A percentile compares a stretch with the other conserved stretches of the same genome.
Conservation (phyloP, 2,888 invertebrate genomes). For the Zygothrica quintamaculata region DNA sequence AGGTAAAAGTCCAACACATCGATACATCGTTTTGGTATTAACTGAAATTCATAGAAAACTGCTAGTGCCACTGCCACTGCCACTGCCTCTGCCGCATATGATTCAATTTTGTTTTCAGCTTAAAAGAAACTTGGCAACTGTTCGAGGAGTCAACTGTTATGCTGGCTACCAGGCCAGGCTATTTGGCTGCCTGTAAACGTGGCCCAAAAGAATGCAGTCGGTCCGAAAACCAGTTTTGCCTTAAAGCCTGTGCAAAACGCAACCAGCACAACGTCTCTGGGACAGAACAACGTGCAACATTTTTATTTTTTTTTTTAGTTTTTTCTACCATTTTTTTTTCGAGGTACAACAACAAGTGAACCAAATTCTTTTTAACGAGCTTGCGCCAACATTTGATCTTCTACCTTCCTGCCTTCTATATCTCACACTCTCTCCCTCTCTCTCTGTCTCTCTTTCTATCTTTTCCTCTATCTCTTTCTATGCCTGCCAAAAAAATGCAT, state of each 20-base stretch:
- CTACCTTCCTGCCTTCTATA: too few relatives aligned
- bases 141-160: slow-evolving; percentile 56
- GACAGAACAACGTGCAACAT: slow-evolving; percentile 54
- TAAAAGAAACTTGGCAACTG: slow-evolving; percentile 62
- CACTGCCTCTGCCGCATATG: slow-evolving; percentile 62
- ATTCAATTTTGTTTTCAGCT: slow-evolving; percentile 72
- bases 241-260: slow-evolving; percentile 68
- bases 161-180: slow-evolving; percentile 21
- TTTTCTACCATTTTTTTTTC: slow-evolving; percentile 10
- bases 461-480: too few relatives aligned
- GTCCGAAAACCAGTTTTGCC: slow-evolving; percentile 74
- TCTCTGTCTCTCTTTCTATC: too few relatives aligned
- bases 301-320: slow-evolving; percentile 13
- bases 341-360: slow-evolving; percentile 70
- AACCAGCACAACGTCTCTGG: slow-evolving; percentile 51
- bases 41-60: slow-evolving; percentile 48
- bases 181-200: slow-evolving; percentile 66
- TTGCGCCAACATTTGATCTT: slow-evolving; percentile 78
- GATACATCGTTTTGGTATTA: slow-evolving; percentile 18
- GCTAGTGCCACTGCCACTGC: background rate
- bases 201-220: slow-evolving; percentile 75
- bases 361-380: slow-evolving; percentile 81
- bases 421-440: slow-evolving; percentile 5
- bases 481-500: slow-evolving; percentile 15
- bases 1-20: slow-evolving; percentile 33